phyloP scores from a whole-genome alignment of 1,140 invertebrate species.

The Cheumatopsyche charites region DNA sequence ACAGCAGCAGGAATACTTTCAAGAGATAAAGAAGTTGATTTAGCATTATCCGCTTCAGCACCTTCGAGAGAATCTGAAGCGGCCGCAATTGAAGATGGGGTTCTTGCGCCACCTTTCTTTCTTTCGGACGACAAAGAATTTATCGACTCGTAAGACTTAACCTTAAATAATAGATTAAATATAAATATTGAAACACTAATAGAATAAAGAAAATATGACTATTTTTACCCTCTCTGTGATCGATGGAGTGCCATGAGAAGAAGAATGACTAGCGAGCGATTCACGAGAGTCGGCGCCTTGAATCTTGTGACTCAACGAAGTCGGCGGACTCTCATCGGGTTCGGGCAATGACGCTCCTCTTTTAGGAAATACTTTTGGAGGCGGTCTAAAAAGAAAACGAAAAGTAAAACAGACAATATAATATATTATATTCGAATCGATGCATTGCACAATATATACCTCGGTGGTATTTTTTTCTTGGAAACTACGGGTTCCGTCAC shows the following conservation, averaged over 20 bases:
- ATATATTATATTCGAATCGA: neutral
- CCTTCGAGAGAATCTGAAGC: constrained; percentile 53
- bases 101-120: constrained; percentile 58
- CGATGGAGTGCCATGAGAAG: constrained; percentile 55
- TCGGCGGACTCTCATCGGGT: constrained; percentile 62
- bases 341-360: constrained; percentile 62
- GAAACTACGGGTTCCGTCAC: constrained; percentile 53
- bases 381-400: constrained; percentile 59
- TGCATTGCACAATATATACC: constrained; percentile 53
- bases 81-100: constrained; percentile 52
- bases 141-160: constrained; percentile 68
- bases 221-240: constrained; percentile 61
- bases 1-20: constrained; percentile 58
- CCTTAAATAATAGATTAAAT: constrained; percentile 52
- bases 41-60: constrained; percentile 53
- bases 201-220: constrained; percentile 36
- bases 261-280: constrained; percentile 59
- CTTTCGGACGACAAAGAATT: constrained; percentile 64
- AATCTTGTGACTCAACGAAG: constrained; percentile 56
- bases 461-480: constrained; percentile 67
- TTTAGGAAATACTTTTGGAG: constrained; percentile 66
- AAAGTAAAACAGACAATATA: neutral
- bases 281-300: constrained; percentile 58
- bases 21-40: constrained; percentile 58
- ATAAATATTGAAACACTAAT: constrained; percentile 14